Base-by-base conservation (phyloP, 2,888 invertebrate genomes). In the Lumbricus terrestris region DNA sequence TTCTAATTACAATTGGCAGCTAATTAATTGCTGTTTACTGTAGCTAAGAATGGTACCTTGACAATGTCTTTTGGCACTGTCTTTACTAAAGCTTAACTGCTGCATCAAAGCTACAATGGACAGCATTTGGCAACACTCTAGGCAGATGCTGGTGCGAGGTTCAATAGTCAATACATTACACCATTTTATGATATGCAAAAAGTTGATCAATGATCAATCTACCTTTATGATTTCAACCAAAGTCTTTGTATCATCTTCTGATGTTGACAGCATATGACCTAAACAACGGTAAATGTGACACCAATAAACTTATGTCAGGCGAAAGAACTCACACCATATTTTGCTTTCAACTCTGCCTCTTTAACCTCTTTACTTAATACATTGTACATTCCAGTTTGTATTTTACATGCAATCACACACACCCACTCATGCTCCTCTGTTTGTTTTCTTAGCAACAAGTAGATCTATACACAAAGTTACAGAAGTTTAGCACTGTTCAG, bases 221-320 rank as follows among this genome's bases (percentile, higher is more conserved):
- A 95, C 96, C 95, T 93, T 94, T 90, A 96, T 96, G 82, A 97
- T 96, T 95, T 93, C 94, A 91, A 96, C 96, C 88, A 97, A 96
- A 91, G 97, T 96, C 93, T 97, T 96, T 0, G 97, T 97, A 93
- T 98, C 97, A 93, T 98, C 97, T 92, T 97, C 97, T 91, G 96
- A 96, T 90, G 96, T 96, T 16, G 95, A 94, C 90, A 97, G 95
- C 95, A 98, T 95, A 93, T 96, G 96, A 89, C 95, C 96, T 94
- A 97, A 23, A 93, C 92, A 85, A 18, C n/a, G n/a, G n/a, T 88
- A 13, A 40, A 29, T 34, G 0, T 4, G 37, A 89, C 33, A 85
- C 20, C 82, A 47, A 8, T 69, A 69, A 69, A 69, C 6, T 69
- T 16, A 69, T 69, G 69, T n/a, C 69, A 69, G 8, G 8, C 13